Conservation (phyloP, 2,797 vertebrate species). For the Chelon auratus region DNA sequence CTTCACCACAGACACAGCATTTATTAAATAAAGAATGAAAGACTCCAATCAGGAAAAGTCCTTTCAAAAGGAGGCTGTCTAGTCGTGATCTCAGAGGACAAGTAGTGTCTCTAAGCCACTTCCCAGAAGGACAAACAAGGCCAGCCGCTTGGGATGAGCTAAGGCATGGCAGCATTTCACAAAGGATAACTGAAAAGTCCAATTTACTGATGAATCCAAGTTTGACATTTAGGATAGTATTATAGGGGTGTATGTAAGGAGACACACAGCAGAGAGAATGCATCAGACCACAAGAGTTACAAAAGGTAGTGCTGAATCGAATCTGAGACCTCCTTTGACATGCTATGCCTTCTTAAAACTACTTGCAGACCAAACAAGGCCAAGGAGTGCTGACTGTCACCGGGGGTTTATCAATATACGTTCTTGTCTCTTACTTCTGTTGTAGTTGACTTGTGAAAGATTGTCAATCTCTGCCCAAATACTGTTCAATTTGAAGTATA, state of each 20-base stretch:
- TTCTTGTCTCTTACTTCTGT: too few relatives aligned
- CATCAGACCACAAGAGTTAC: conserved; percentile 1
- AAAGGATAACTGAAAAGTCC: background rate
- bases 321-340: too few relatives aligned
- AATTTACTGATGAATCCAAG: background rate
- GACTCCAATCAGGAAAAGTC: background rate
- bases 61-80: background rate
- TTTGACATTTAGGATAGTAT: background rate
- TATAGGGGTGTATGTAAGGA: background rate
- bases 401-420: too few relatives aligned
- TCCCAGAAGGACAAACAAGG: background rate
- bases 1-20: background rate
- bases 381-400: background rate
- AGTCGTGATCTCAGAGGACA: background rate
- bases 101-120: background rate
- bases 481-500: too few relatives aligned
- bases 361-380: background rate
- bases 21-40: background rate
- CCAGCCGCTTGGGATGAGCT: background rate
- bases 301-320: background rate
- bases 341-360: background rate
- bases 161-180: background rate
- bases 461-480: too few relatives aligned
- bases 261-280: background rate
- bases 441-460: too few relatives aligned